Evolutionary conservation across 53 echinoderm and acorn worm genomes (phyloP).

Genomic region (Holothuria scabra): DNA sequence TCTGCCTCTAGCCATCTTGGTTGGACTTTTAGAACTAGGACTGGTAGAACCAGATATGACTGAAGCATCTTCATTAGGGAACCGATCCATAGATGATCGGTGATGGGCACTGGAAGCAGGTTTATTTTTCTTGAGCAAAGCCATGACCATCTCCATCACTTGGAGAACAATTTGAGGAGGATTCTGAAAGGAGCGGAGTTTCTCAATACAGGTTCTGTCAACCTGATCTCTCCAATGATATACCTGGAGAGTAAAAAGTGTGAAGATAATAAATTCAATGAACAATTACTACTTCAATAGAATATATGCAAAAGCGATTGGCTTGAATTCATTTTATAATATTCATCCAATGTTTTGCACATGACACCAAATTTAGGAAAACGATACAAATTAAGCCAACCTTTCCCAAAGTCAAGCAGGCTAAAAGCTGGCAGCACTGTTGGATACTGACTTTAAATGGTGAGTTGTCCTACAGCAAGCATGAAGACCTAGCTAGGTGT

Average conservation of each 20-base stretch:
- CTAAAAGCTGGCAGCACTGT: no score
- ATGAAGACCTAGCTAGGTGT: no score
- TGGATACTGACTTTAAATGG: no score
- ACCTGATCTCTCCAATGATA: slow-evolving; percentile 87
- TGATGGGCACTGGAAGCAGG: slow-evolving; percentile 55
- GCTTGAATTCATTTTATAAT: no score
- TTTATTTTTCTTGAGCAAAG: slow-evolving; percentile 76
- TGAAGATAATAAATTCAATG: background rate
- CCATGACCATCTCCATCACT: slow-evolving; percentile 97
- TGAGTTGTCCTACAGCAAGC: no score
- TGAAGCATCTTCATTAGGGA: slow-evolving; percentile 86
- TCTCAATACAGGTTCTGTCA: slow-evolving; percentile 89
- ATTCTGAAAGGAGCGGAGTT: slow-evolving; percentile 83
- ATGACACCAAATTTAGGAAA: no score
- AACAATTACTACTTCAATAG: no score
- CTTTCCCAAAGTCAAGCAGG: no score
- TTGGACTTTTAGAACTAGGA: slow-evolving; percentile 76
- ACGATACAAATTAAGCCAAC: no score
- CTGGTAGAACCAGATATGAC: slow-evolving; percentile 76
- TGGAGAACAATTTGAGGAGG: slow-evolving; percentile 91
- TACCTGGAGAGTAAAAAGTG: slow-evolving; percentile 55
- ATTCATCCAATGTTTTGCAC: no score
- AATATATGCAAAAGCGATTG: no score
- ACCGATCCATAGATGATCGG: slow-evolving; percentile 32
- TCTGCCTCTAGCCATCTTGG: slow-evolving; percentile 66